A percentile compares a stretch with the other conserved stretches of the same genome.
phyloP scores from a whole-genome alignment of 2,888 invertebrate species.

The Drosophila testacea region DNA sequence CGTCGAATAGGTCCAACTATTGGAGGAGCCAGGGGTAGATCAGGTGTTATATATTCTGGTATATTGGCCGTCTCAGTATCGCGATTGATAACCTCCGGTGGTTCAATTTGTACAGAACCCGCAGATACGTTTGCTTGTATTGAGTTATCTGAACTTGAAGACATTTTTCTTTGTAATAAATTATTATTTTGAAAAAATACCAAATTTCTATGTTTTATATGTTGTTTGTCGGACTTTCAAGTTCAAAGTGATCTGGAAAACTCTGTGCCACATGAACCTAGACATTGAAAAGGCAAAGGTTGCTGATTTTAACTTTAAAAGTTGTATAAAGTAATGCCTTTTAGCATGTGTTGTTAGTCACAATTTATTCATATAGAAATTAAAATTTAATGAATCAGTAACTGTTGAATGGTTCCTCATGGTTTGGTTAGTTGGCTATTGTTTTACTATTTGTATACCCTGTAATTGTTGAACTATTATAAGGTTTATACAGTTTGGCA shows the following conservation, averaged over 20 bases:
- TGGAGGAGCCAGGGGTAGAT: no score
- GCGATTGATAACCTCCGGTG: not conserved
- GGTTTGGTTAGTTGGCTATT: not conserved
- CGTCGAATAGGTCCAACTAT: not conserved
- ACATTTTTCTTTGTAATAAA: no score
- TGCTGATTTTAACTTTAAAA: not conserved
- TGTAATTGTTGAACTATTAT: not conserved
- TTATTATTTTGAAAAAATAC: no score
- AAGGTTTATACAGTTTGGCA: no score
- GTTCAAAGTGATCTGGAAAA: not conserved
- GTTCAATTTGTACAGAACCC: not conserved
- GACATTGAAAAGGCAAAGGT: not conserved
- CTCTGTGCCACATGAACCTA: not conserved
- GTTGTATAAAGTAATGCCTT: no score
- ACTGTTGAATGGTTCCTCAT: not conserved
- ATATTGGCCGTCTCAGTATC: not conserved
- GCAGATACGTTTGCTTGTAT: no score
- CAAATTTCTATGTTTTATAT: not conserved
- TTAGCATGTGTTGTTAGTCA: not conserved
- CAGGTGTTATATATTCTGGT: no score
- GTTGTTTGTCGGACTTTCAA: not conserved
- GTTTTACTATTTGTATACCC: not conserved
- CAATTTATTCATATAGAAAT: not conserved
- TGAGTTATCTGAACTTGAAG: no score
- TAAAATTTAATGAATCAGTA: not conserved